Percentiles rank a stretch among this genome's conserved stretches.
These are phyloP conservation scores for Pyxicephalus adspersus DNA, from an alignment of 2,113 vertebrate species.

Conservation along the genomic window DNA sequence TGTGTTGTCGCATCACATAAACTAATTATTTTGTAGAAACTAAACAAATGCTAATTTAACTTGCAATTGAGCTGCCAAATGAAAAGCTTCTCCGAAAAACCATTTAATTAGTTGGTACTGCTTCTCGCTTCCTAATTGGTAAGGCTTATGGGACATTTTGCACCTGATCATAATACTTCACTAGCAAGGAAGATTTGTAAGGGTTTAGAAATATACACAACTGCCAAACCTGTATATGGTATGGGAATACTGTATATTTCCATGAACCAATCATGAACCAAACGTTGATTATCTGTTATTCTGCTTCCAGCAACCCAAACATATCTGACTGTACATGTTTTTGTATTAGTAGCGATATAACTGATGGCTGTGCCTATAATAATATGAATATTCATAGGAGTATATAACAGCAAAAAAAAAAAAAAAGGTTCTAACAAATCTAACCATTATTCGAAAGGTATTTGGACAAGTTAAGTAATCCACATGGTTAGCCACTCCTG, in stretches of 20 bases:
- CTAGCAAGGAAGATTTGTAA: neutral
- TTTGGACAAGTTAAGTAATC: too few relatives aligned
- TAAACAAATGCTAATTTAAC: too few relatives aligned
- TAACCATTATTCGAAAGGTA: too few relatives aligned
- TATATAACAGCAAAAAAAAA: too few relatives aligned
- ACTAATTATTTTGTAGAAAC: too few relatives aligned
- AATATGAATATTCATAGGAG: too few relatives aligned
- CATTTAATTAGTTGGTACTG: too few relatives aligned
- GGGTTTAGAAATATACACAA: neutral
- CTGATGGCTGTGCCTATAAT: neutral
- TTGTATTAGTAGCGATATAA: neutral
- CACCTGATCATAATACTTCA: constrained; percentile 10
- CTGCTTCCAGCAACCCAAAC: neutral
- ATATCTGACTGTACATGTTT: neutral
- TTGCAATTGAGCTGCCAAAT: too few relatives aligned
- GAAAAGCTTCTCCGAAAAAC: too few relatives aligned
- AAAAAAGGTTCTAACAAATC: too few relatives aligned
- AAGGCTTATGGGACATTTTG: neutral
- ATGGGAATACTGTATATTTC: neutral
- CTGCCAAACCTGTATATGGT: constrained; percentile 1
- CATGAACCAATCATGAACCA: neutral
- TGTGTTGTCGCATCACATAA: too few relatives aligned
- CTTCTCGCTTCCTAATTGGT: neutral
- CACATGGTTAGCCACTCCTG: too few relatives aligned
- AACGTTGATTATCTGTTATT: neutral